A percentile compares a stretch with the other conserved stretches of the same genome.
These are phyloP conservation scores for Tetrax tetrax DNA, from an alignment of 2,113 vertebrate species.

Conservation along the genomic window DNA sequence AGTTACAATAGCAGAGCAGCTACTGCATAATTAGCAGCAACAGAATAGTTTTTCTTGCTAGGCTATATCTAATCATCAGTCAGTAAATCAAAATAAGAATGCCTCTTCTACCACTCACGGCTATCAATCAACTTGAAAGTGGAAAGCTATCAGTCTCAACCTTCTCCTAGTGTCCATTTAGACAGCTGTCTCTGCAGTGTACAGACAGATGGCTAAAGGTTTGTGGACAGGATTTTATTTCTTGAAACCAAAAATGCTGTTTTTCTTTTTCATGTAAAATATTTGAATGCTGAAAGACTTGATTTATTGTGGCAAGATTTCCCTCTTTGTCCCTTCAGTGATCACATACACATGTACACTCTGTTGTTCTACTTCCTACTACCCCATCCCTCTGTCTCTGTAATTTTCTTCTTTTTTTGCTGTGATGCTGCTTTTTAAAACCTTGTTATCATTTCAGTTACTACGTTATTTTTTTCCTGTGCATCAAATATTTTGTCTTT, in stretches of 20 bases:
- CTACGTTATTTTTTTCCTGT: background rate
- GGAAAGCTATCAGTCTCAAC: background rate
- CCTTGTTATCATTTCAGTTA: background rate
- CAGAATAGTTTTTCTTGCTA: background rate
- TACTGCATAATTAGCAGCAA: conserved; percentile 1
- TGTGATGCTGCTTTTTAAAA: background rate
- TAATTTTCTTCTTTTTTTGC: background rate
- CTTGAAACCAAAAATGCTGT: background rate
- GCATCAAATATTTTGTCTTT: background rate
- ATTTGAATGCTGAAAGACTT: background rate
- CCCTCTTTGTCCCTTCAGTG: background rate
- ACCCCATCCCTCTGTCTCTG: background rate
- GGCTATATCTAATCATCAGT: conserved; percentile 4
- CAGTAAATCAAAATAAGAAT: background rate
- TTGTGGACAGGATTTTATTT: background rate
- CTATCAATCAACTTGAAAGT: background rate
- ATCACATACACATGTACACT: background rate
- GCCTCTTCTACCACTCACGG: background rate
- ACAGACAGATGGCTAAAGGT: background rate
- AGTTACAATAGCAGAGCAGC: background rate
- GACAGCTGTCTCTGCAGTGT: background rate
- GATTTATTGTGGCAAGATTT: background rate
- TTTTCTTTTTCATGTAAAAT: background rate
- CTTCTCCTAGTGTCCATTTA: background rate
- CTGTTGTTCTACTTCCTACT: background rate